phyloP scores from a whole-genome alignment of 1,140 invertebrate genomes.

The Drosophila parabipectinata region DNA sequence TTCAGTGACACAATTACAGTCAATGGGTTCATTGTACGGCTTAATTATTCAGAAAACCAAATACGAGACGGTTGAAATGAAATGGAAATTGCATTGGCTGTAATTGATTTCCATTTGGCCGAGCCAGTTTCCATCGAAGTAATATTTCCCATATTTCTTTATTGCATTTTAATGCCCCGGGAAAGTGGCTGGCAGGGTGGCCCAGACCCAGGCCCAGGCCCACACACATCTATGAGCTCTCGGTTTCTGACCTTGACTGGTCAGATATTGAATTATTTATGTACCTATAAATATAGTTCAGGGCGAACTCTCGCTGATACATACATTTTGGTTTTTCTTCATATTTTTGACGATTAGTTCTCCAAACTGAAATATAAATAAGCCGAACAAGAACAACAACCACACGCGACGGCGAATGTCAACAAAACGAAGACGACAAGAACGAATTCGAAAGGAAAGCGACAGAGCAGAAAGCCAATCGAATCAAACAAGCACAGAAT shows the following conservation, averaged over 20 bases:
- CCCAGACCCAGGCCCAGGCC: not conserved
- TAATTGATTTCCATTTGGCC: constrained; percentile 32
- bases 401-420: constrained; percentile 52
- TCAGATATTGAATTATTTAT: constrained; percentile 69
- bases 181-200: constrained; percentile 13
- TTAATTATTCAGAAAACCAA: constrained; percentile 47
- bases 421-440: constrained; percentile 30
- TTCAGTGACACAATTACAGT: constrained; percentile 67
- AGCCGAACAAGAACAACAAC: constrained; percentile 43
- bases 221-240: constrained; percentile 27
- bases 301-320: constrained; percentile 47
- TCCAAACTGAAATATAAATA: constrained; percentile 57
- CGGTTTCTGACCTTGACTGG: constrained; percentile 64
- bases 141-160: constrained; percentile 19
- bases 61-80: constrained; percentile 10
- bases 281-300: constrained; percentile 77
- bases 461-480: constrained; percentile 46
- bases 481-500: constrained; percentile 50
- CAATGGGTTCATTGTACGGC: constrained; percentile 42
- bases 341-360: constrained; percentile 66
- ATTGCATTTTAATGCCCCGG: constrained; percentile 56
- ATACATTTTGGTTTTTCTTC: constrained; percentile 61
- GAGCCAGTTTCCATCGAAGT: not conserved
- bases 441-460: constrained; percentile 22
- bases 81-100: constrained; percentile 10